Conservation (phyloP, 2,888 invertebrate species). For the Tyria jacobaeae region DNA sequence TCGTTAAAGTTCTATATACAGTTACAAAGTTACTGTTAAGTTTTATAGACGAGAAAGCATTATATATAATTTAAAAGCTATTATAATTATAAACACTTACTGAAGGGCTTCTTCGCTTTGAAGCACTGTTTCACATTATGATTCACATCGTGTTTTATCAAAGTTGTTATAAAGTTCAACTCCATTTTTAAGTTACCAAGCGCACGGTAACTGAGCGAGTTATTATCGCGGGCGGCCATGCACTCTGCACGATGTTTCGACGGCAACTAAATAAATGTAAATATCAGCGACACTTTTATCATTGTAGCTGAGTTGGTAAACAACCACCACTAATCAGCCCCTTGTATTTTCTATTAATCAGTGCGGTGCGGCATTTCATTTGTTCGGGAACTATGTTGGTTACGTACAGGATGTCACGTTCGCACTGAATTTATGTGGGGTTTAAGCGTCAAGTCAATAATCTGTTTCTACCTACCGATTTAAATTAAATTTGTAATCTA, state of each 20-base stretch:
- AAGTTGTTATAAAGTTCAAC: conserved; percentile 76
- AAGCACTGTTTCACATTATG: conserved; percentile 84
- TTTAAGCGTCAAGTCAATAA: not conserved
- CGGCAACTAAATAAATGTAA: conserved; percentile 68
- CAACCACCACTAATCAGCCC: conserved; percentile 56
- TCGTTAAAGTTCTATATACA: not conserved
- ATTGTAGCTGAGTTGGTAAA: conserved; percentile 59
- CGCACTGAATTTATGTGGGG: not conserved
- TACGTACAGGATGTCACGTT: conserved; percentile 12
- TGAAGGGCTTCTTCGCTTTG: conserved; percentile 80
- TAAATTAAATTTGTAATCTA: not conserved
- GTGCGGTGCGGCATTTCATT: conserved; percentile 33
- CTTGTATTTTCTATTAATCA: conserved; percentile 48
- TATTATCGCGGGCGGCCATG: conserved; percentile 49
- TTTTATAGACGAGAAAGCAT: not conserved
- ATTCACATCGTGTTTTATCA: conserved; percentile 82
- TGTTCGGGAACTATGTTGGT: conserved; percentile 16
- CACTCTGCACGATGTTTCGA: conserved; percentile 53
- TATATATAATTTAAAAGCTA: conserved; percentile 4
- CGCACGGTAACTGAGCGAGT: conserved; percentile 26
- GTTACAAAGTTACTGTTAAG: not conserved
- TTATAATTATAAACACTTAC: conserved; percentile 61
- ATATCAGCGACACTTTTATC: conserved; percentile 70
- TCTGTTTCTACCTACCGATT: not conserved
- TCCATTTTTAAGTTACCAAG: conserved; percentile 69